These are phyloP conservation scores for Folsomia candida DNA, from an alignment of 2,888 invertebrate genomes.

Conservation along the genomic window DNA sequence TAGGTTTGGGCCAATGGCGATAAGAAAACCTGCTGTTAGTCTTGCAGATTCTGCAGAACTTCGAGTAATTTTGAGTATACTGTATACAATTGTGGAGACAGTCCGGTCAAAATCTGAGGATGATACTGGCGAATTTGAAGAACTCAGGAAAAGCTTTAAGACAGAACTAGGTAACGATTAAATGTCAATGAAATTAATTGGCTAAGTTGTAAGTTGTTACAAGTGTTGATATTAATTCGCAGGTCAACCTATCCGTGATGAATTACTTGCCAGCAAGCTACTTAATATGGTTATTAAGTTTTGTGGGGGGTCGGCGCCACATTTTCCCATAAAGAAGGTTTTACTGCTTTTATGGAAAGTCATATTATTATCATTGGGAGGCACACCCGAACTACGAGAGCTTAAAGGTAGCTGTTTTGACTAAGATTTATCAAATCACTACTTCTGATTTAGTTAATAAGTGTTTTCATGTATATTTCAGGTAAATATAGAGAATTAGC, in stretches of 20 bases:
- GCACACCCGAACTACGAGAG: conserved; percentile 76
- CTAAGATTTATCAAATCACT: not conserved
- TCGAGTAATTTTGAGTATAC: conserved; percentile 84
- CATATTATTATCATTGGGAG: conserved; percentile 86
- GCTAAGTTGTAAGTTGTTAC: not conserved
- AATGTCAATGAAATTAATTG: not conserved
- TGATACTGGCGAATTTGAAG: conserved; percentile 52
- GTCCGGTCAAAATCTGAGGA: conserved; percentile 62
- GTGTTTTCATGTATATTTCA: conserved; percentile 15
- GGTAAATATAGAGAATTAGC: conserved; percentile 59
- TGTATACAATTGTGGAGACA: conserved; percentile 94
- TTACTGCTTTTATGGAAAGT: conserved; percentile 93
- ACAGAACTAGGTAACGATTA: conserved; percentile 59
- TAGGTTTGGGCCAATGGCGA: conserved; percentile 61
- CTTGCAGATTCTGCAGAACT: conserved; percentile 88
- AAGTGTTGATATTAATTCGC: conserved; percentile 30
- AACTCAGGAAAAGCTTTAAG: conserved; percentile 61
- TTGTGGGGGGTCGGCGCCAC: conserved; percentile 91
- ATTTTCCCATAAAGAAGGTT: conserved; percentile 98
- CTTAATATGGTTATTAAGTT: conserved; percentile 95
- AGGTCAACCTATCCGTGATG: conserved; percentile 68
- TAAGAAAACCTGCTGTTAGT: conserved; percentile 74
- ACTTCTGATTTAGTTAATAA: not conserved
- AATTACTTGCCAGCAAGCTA: conserved; percentile 80
- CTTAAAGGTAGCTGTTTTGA: conserved; percentile 67